A percentile compares a stretch with the other conserved stretches of the same genome.
These are phyloP conservation scores for Liparis tanakae DNA, from an alignment of 2,797 vertebrate species.

Conservation along the genomic window DNA sequence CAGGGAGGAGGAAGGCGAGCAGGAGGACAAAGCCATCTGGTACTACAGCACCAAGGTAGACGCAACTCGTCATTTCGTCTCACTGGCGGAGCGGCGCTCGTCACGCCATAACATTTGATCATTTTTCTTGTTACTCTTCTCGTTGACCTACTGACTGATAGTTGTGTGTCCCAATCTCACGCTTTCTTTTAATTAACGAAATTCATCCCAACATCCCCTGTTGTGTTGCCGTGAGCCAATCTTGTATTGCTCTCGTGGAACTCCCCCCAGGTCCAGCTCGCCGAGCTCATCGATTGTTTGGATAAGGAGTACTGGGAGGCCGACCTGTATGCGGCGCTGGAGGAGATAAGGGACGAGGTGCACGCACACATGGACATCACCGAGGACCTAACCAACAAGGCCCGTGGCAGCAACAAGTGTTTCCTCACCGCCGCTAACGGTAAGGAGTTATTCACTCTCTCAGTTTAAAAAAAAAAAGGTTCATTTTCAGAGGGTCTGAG, in stretches of 20 bases:
- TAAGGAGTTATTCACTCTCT: slow-evolving; percentile 63
- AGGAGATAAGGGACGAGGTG: slow-evolving; percentile 93
- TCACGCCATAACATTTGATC: neutral
- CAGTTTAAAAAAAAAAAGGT: neutral
- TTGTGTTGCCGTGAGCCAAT: neutral
- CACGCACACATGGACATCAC: slow-evolving; percentile 95
- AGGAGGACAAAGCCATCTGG: slow-evolving; percentile 95
- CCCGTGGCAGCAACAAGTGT: slow-evolving; percentile 93
- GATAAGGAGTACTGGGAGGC: slow-evolving; percentile 94
- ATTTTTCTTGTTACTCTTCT: neutral
- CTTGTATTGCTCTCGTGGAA: neutral
- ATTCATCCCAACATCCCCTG: neutral
- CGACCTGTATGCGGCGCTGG: slow-evolving; percentile 89
- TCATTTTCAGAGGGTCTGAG: neutral
- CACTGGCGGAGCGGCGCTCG: neutral
- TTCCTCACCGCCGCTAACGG: slow-evolving; percentile 93
- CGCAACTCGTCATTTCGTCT: neutral
- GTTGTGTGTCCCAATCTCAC: neutral
- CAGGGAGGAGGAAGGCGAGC: slow-evolving; percentile 95
- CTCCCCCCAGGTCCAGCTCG: slow-evolving; percentile 85
- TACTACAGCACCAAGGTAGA: slow-evolving; percentile 94
- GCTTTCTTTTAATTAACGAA: slow-evolving; percentile 4
- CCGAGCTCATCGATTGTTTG: slow-evolving; percentile 90
- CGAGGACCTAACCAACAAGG: slow-evolving; percentile 95
- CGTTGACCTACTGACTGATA: neutral